Conservation (phyloP, 2,888 invertebrate species). For the Chromoteleia sp. region DNA sequence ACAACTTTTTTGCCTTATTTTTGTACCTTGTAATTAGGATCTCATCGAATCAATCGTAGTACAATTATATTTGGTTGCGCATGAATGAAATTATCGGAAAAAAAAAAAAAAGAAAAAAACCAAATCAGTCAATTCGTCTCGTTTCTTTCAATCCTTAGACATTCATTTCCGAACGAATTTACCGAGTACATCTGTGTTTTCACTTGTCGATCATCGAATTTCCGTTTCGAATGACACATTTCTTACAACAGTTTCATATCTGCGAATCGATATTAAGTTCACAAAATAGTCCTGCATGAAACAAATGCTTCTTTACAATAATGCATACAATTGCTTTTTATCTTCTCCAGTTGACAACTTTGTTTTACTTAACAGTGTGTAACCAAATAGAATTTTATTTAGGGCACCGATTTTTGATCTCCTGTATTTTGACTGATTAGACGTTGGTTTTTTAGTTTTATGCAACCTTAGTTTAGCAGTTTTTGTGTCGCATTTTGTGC, state of each 20-base stretch:
- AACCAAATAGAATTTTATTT: background rate
- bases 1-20: constrained; percentile 27
- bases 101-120: background rate
- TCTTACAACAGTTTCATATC: background rate
- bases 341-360: background rate
- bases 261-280: background rate
- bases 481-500: constrained; percentile 54
- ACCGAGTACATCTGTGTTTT: constrained; percentile 24
- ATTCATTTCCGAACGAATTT: constrained; percentile 20
- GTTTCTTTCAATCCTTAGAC: constrained; percentile 29
- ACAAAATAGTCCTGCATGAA: constrained; percentile 37
- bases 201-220: constrained; percentile 20
- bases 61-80: constrained; percentile 32
- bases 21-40: constrained; percentile 39
- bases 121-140: constrained; percentile 3
- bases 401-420: background rate
- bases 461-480: constrained; percentile 51
- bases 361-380: constrained; percentile 1
- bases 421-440: constrained; percentile 8
- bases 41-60: constrained; percentile 36
- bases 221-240: constrained; percentile 7
- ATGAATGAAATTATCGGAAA: constrained; percentile 10
- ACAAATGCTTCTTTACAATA: constrained; percentile 17
- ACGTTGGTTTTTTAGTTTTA: constrained; percentile 15
- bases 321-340: constrained; percentile 15